phyloP scores from a whole-genome alignment of 2,888 invertebrate species.

The Perdita meconis region DNA sequence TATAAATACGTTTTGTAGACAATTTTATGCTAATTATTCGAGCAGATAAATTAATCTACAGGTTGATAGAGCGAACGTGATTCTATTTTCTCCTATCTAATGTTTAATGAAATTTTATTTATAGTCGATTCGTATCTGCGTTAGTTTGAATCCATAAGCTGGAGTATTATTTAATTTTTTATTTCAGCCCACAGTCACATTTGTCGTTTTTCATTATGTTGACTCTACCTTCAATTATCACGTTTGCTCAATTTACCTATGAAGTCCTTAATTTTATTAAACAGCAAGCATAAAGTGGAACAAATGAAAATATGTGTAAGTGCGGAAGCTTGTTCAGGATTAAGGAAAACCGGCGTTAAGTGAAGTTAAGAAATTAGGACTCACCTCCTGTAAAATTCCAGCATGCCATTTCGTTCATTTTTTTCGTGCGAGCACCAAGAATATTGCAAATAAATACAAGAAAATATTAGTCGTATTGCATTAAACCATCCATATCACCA shows the following conservation, averaged over 20 bases:
- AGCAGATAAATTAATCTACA: background rate
- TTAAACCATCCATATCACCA: constrained; percentile 79
- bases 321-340: constrained; percentile 22
- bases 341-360: constrained; percentile 52
- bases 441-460: constrained; percentile 84
- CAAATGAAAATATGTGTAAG: background rate
- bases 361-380: constrained; percentile 82
- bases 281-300: constrained; percentile 2
- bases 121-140: no score
- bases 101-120: no score
- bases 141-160: no score
- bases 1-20: no score
- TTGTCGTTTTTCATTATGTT: no score
- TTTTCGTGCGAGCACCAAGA: constrained; percentile 83
- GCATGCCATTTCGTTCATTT: constrained; percentile 83
- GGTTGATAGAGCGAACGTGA: no score
- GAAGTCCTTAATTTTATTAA: background rate
- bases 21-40: background rate
- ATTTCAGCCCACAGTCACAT: no score
- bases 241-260: no score
- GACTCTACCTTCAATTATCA: no score
- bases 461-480: constrained; percentile 82
- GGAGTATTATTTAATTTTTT: no score
- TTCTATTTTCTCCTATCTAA: no score
- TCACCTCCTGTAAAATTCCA: constrained; percentile 84